Evolutionary conservation across 2,113 vertebrate genomes (phyloP).

Genomic region (Abramis brama): DNA sequence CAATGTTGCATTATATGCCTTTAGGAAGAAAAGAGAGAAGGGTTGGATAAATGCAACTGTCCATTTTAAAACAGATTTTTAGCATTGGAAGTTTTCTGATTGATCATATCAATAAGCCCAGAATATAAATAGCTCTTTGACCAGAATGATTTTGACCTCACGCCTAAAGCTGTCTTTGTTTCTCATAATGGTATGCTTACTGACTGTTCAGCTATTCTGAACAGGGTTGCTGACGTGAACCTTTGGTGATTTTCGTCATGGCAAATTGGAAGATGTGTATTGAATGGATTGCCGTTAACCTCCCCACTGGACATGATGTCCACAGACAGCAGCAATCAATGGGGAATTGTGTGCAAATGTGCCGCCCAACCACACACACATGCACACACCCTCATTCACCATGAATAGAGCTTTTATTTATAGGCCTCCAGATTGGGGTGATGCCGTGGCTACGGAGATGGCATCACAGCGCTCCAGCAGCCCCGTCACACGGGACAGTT

Average conservation of each 20-base stretch:
- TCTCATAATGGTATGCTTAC: not conserved
- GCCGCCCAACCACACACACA: not conserved
- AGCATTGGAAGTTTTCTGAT: not conserved
- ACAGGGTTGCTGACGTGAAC: not conserved
- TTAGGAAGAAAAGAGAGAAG: not conserved
- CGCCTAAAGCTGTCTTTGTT: not conserved
- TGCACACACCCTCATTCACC: not conserved
- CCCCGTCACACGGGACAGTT: not conserved
- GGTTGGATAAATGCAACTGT: not conserved
- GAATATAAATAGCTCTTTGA: not conserved
- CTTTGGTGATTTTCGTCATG: slow-evolving; percentile 3
- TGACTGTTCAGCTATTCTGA: not conserved
- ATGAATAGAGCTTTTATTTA: slow-evolving; percentile 32
- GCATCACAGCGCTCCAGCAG: slow-evolving; percentile 8
- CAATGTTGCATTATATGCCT: not conserved
- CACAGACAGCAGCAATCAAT: not conserved
- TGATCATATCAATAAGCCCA: not conserved
- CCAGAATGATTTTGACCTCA: not conserved
- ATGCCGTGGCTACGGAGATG: slow-evolving; percentile 2
- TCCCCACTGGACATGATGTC: slow-evolving; percentile 3
- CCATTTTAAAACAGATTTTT: not conserved
- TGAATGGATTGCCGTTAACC: slow-evolving; percentile 13
- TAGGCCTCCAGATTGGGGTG: slow-evolving; percentile 1
- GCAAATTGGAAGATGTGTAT: not conserved
- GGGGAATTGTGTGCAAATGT: slow-evolving; percentile 19